These are phyloP conservation scores for Timandra comae DNA, from an alignment of 2,888 invertebrate genomes.

Conservation along the genomic window DNA sequence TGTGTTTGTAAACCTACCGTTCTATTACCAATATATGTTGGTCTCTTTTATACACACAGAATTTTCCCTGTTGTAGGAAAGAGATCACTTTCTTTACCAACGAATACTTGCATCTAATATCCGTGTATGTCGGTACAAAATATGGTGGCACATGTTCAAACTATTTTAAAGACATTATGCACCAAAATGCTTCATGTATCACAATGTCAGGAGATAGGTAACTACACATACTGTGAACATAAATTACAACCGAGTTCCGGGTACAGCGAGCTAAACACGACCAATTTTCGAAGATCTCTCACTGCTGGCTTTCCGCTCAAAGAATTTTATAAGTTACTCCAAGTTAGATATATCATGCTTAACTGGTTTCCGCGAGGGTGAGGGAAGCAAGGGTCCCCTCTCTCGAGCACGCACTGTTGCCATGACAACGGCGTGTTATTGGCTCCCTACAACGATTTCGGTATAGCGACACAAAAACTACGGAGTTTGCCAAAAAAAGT, in stretches of 20 bases:
- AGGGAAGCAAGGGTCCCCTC: slow-evolving; percentile 53
- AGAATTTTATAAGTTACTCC: slow-evolving; percentile 21
- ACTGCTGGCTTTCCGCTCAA: slow-evolving; percentile 5
- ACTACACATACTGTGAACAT: slow-evolving; percentile 15
- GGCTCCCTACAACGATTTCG: slow-evolving; percentile 60
- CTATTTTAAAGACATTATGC: no score
- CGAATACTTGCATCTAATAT: no score
- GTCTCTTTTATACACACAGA: no score
- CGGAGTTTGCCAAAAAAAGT: slow-evolving; percentile 11
- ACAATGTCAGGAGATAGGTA: slow-evolving; percentile 11
- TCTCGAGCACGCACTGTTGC: slow-evolving; percentile 49
- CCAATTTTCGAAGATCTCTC: slow-evolving; percentile 8
- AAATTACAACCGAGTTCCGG: slow-evolving; percentile 17
- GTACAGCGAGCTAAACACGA: slow-evolving; percentile 5
- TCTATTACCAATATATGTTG: no score
- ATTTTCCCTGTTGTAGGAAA: no score
- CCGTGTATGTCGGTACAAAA: no score
- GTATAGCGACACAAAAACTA: slow-evolving; percentile 6
- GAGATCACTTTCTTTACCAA: no score
- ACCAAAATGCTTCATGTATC: neutral
- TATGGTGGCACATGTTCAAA: no score
- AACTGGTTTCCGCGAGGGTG: slow-evolving; percentile 53
- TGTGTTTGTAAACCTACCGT: no score
- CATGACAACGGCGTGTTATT: slow-evolving; percentile 66
- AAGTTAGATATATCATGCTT: slow-evolving; percentile 45